These are phyloP conservation scores for Drosophila hamatofila DNA, from an alignment of 2,888 invertebrate genomes.

Conservation along the genomic window DNA sequence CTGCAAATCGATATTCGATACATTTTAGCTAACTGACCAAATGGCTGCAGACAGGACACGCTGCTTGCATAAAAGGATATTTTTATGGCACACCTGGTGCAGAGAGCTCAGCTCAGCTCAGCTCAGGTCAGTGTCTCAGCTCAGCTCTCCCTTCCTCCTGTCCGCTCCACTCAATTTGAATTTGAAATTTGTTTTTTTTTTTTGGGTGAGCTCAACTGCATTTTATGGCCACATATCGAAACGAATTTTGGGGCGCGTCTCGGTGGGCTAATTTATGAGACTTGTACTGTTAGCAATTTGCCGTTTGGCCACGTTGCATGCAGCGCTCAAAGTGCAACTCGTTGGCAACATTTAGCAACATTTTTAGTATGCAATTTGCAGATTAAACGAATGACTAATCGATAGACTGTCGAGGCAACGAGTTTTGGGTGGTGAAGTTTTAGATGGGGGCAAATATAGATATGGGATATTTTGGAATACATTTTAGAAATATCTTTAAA, in stretches of 20 bases:
- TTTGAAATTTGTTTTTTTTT: conserved; percentile 48
- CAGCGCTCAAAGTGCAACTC: conserved; percentile 18
- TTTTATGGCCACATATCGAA: conserved; percentile 48
- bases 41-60: conserved; percentile 65
- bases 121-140: background rate
- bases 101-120: background rate
- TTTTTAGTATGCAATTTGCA: conserved; percentile 21
- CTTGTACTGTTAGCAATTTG: background rate
- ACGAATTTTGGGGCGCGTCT: conserved; percentile 38
- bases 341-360: conserved; percentile 7
- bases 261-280: conserved; percentile 44
- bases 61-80: conserved; percentile 74
- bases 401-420: background rate
- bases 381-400: conserved; percentile 28
- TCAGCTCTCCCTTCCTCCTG: background rate
- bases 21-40: conserved; percentile 67
- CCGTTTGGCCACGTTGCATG: conserved; percentile 18
- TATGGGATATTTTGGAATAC: background rate
- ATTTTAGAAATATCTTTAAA: background rate
- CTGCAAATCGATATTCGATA: conserved; percentile 59
- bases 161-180: conserved; percentile 49
- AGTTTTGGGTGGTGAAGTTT: background rate
- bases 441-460: background rate
- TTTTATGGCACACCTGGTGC: conserved; percentile 66
- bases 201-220: conserved; percentile 32